phyloP scores from a whole-genome alignment of 2,888 invertebrate species.

The Agriopis aurantiaria region DNA sequence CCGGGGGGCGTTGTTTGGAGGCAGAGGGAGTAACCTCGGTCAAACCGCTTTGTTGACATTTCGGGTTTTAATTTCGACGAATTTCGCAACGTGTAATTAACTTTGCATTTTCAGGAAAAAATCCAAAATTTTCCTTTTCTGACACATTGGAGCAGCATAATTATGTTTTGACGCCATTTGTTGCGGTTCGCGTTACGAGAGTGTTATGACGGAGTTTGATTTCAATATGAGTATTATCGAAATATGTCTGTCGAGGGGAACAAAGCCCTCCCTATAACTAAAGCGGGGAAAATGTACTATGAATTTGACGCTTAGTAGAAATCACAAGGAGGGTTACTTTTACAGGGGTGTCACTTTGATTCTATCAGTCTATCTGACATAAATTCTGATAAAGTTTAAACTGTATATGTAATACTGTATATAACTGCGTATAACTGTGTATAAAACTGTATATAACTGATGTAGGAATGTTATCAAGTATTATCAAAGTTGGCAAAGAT shows the following conservation, averaged over 20 bases:
- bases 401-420: conserved; percentile 1
- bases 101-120: conserved; percentile 53
- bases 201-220: conserved; percentile 73
- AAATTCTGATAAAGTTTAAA: conserved; percentile 7
- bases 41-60: conserved; percentile 72
- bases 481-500: background rate
- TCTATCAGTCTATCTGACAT: conserved; percentile 18
- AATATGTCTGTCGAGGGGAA: conserved; percentile 65
- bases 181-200: conserved; percentile 50
- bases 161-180: conserved; percentile 33
- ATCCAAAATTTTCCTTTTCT: conserved; percentile 41
- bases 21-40: conserved; percentile 52
- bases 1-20: conserved; percentile 46
- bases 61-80: conserved; percentile 67
- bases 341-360: conserved; percentile 60
- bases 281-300: conserved; percentile 72
- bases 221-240: conserved; percentile 71
- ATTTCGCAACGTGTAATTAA: conserved; percentile 54
- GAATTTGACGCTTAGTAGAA: conserved; percentile 75
- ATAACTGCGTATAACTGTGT: too few relatives aligned
- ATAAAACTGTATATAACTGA: conserved; percentile 4
- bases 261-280: conserved; percentile 65
- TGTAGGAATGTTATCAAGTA: background rate
- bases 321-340: conserved; percentile 62
- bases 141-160: conserved; percentile 25